Percentiles rank a stretch among this genome's conserved stretches.
These are phyloP conservation scores for Lithosia quadra DNA, from an alignment of 2,888 invertebrate species.

Conservation along the genomic window DNA sequence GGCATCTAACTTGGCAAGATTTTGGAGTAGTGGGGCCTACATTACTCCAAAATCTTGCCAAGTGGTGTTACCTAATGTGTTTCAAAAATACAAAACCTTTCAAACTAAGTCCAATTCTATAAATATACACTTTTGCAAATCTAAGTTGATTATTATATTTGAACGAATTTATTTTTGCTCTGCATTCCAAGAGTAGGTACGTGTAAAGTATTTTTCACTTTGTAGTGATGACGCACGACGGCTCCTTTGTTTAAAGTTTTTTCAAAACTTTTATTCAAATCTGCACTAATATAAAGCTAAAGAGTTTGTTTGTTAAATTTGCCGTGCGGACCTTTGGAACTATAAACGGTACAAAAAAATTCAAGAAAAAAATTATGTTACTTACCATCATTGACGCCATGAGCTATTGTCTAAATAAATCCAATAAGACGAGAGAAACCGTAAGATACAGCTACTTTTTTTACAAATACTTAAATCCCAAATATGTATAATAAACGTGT, in stretches of 20 bases:
- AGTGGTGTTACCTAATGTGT: neutral
- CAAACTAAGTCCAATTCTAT: neutral
- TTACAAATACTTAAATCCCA: too few species aligned
- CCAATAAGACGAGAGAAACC: too few species aligned
- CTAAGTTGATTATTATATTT: neutral
- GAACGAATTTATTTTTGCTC: neutral
- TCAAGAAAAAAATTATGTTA: too few species aligned
- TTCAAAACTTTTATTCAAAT: too few species aligned
- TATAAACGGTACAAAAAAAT: too few species aligned
- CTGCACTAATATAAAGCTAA: neutral
- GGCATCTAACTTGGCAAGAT: too few species aligned
- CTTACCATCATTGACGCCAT: too few species aligned
- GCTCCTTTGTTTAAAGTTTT: neutral
- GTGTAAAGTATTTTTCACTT: neutral
- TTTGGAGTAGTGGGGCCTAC: too few species aligned
- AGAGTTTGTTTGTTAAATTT: neutral
- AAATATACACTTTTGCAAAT: neutral
- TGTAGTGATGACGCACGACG: neutral
- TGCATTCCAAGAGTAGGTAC: neutral
- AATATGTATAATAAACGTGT: neutral
- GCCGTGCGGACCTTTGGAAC: too few species aligned
- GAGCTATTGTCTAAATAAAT: too few species aligned
- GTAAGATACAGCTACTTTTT: too few species aligned
- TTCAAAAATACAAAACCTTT: neutral
- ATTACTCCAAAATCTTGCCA: too few species aligned